phyloP scores from a whole-genome alignment of 2,113 vertebrate species.

The Halichoerus grypus region DNA sequence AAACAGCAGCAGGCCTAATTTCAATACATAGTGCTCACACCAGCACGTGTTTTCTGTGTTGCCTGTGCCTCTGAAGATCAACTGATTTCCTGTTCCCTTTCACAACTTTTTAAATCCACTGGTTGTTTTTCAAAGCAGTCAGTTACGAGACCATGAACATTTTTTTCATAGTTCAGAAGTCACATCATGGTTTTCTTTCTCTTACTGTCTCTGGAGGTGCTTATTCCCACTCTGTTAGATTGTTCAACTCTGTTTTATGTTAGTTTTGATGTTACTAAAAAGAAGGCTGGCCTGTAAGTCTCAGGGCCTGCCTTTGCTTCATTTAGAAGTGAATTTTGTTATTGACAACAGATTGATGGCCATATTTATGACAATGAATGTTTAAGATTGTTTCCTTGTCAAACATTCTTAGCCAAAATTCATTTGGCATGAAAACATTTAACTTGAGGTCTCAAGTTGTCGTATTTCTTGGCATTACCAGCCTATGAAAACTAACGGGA shows the following conservation, averaged over 20 bases:
- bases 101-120: neutral
- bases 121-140: neutral
- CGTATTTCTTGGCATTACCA: slow-evolving; percentile 22
- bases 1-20: neutral
- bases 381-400: neutral
- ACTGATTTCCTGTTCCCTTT: slow-evolving; percentile 50
- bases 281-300: neutral
- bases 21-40: neutral
- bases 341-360: neutral
- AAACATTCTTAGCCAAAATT: slow-evolving; percentile 58
- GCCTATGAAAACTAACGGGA: neutral
- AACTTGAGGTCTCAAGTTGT: slow-evolving; percentile 15
- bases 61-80: neutral
- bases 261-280: slow-evolving; percentile 26
- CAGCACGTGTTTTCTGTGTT: neutral
- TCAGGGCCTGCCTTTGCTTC: neutral
- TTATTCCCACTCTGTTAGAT: neutral
- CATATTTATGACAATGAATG: neutral
- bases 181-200: neutral
- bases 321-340: slow-evolving; percentile 23
- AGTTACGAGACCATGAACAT: neutral
- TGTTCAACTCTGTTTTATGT: neutral
- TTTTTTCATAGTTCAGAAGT: neutral
- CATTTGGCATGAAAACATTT: slow-evolving; percentile 10
- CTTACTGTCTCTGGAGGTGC: neutral